Evolutionary conservation across 2,888 invertebrate species (phyloP).

Genomic region (Atrina japonica): DNA sequence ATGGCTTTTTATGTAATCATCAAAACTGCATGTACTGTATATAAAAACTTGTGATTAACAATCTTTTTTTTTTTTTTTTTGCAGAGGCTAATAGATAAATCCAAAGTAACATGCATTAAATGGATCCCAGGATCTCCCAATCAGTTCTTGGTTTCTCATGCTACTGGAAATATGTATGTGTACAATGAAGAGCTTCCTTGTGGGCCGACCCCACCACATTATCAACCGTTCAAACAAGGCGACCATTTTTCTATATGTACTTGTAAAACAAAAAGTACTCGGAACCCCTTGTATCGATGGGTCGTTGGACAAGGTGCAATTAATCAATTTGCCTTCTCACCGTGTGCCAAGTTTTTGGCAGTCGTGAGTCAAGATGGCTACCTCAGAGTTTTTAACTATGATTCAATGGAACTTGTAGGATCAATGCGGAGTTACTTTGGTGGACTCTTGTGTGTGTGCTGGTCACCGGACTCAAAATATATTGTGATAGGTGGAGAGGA

Average conservation of each 20-base stretch:
- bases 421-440: constrained; percentile 97
- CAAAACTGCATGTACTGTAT: too few relatives aligned
- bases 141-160: constrained; percentile 95
- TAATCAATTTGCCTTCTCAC: constrained; percentile 98
- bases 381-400: constrained; percentile 96
- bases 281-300: constrained; percentile 95
- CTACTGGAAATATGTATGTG: constrained; percentile 97
- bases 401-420: constrained; percentile 97
- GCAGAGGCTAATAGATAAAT: constrained; percentile 95
- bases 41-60: too few relatives aligned
- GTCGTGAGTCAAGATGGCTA: constrained; percentile 94
- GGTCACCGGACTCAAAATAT: constrained; percentile 98
- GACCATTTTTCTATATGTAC: constrained; percentile 96
- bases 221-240: constrained; percentile 96
- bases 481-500: constrained; percentile 98
- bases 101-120: constrained; percentile 96
- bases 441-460: constrained; percentile 97
- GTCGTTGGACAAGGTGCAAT: constrained; percentile 85
- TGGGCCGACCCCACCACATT: constrained; percentile 94
- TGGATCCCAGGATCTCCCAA: constrained; percentile 98
- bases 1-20: too few relatives aligned
- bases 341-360: constrained; percentile 95
- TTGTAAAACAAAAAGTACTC: constrained; percentile 96
- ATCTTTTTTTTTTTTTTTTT: constrained; percentile 79
- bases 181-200: constrained; percentile 95